Percentiles rank a stretch among this genome's conserved stretches.
Evolutionary conservation across 2,888 invertebrate genomes (phyloP).

Genomic region (Mythimna impura): DNA sequence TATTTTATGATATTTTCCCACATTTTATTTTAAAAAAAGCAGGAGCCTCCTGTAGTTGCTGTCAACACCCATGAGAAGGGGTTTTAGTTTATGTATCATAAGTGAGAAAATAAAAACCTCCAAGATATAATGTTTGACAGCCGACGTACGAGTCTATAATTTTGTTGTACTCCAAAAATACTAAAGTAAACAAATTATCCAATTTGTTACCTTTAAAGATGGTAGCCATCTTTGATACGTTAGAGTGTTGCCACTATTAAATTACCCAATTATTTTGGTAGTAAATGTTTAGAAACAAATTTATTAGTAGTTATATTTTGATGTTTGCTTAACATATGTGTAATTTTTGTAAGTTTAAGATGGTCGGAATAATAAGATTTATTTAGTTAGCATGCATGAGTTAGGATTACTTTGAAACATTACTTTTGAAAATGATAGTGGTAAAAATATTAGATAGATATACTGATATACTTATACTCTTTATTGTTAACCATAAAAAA

Average conservation of each 20-base stretch:
- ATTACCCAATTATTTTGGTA: conserved; percentile 44
- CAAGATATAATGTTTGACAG: too few species aligned
- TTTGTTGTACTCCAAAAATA: conserved; percentile 31
- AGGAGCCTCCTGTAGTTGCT: too few species aligned
- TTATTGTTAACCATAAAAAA: too few species aligned
- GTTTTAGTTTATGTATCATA: too few species aligned
- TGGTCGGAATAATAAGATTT: conserved; percentile 8
- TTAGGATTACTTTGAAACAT: background rate
- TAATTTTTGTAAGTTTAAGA: conserved; percentile 17
- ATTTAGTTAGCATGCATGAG: background rate
- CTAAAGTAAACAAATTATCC: conserved; percentile 43
- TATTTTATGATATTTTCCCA: too few species aligned
- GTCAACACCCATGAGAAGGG: too few species aligned
- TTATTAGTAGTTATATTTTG: conserved; percentile 36
- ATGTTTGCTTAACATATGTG: conserved; percentile 17
- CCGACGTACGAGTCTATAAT: background rate
- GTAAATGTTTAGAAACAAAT: conserved; percentile 25
- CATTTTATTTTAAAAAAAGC: too few species aligned
- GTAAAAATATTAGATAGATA: too few species aligned
- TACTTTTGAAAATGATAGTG: too few species aligned
- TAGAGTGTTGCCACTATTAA: conserved; percentile 41
- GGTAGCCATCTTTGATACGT: conserved; percentile 31
- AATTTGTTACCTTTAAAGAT: conserved; percentile 39
- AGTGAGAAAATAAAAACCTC: too few species aligned
- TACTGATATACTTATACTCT: too few species aligned